Base-by-base conservation (phyloP, 2,797 vertebrate genomes). In the Mus minutoides region DNA sequence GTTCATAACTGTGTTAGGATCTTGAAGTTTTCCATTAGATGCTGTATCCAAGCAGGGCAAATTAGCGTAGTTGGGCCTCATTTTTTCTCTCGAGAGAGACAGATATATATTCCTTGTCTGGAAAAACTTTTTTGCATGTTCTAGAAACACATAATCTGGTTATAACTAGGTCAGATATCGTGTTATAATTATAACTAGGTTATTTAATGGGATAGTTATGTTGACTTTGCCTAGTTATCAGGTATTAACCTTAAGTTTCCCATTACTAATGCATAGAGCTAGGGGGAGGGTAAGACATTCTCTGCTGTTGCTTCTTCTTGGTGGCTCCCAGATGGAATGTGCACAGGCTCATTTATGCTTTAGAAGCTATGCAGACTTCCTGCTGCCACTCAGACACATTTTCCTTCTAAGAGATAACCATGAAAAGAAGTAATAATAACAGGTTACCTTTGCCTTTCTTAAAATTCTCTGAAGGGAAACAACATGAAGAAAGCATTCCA, bases 401-500 rank as follows among this genome's bases (percentile, higher is more conserved):
- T 91, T 98, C 96, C 21, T 80, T n/a, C 73, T 95, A 64, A 84
- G 94, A 93, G n/a, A 76, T 16, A 92, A 69, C 1, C n/a, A 22
- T 40, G 0, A 37, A 56, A 71, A n/a, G 40, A 80, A 54, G 43
- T 29, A 75, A 29, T 88, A 58, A 43, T 46, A 56, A 37, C 78
- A 84, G 78, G 60, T 88, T 95, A 22, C 94, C 93, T 98, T 97
- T 97, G 11, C 95, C 94, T 98, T 97, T 75, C 88, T 97, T 88
- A 96, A 96, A 98, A 97, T 89, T 83, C 83, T 97, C 88, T 67
- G 60, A 58, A 92, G 95, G 93, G 85, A 82, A 31, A 91, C 95
- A 98, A 92, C 80, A 86, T 78, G 83, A 96, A 56, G 98, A 76
- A 64, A 97, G 92, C 77, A 83, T 95, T 97, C 96, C 94, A 93